phyloP scores from a whole-genome alignment of 2,888 invertebrate species.

The Diogma glabrata region DNA sequence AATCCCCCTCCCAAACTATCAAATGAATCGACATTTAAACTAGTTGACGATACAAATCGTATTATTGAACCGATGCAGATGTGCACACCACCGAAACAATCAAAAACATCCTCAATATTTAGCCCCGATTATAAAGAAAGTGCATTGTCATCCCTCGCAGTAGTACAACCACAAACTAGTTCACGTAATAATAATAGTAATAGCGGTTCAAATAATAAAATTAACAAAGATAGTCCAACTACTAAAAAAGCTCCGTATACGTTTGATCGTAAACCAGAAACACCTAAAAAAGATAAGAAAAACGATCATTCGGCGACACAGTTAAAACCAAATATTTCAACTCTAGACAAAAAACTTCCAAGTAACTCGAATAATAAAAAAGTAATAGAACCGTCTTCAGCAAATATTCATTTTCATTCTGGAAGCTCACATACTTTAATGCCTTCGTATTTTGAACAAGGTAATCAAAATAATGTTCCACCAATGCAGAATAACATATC shows the following conservation, averaged over 20 bases:
- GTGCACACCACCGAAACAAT: conserved; percentile 23
- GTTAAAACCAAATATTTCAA: too few relatives aligned
- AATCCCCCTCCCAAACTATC: conserved; percentile 13
- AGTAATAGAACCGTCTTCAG: not conserved
- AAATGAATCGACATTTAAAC: conserved; percentile 19
- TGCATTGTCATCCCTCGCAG: conserved; percentile 18
- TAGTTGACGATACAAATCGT: conserved; percentile 8
- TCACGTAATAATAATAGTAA: conserved; percentile 15
- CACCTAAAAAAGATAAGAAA: conserved; percentile 32
- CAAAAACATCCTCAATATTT: conserved; percentile 28
- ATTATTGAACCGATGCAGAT: conserved; percentile 19
- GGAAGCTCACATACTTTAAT: conserved; percentile 20
- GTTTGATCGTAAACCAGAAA: conserved; percentile 21
- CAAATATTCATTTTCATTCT: conserved; percentile 12
- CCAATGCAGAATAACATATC: conserved; percentile 18
- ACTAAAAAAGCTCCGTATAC: conserved; percentile 2
- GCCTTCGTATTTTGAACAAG: conserved; percentile 17
- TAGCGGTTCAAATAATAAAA: conserved; percentile 18
- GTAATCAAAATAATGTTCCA: conserved; percentile 14
- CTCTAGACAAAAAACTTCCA: conserved; percentile 10
- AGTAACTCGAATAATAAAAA: conserved; percentile 7
- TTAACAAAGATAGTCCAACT: conserved; percentile 31
- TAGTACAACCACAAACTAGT: not conserved
- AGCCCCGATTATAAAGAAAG: conserved; percentile 36
- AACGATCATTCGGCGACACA: not conserved